Evolutionary conservation across 2,113 vertebrate genomes (phyloP), one percentile per base, ranked within the genome.

Genomic region (Ctenodactylus gundi): DNA sequence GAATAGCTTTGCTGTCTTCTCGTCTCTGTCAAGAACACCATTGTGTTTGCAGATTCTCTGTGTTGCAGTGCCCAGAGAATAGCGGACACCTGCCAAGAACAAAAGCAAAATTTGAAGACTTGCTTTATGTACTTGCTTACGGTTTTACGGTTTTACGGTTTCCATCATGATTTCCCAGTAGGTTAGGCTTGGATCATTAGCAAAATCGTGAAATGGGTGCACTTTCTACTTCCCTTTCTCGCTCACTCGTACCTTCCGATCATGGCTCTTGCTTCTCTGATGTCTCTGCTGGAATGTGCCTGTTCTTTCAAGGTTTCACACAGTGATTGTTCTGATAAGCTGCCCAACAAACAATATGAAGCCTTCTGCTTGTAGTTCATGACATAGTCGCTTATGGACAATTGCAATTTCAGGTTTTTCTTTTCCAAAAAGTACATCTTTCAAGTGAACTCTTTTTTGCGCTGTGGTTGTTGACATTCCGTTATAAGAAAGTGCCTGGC

Each of bases 41-140:
- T 67, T 67, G 39, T 92, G 67, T 68, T 39, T 70, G 39, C 20
- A 51, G 27, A 49, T 51, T 4, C 20, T 41, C 23, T 62, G 20
- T 55, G 64, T 9, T 57, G 6, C 27, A 57, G 27, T 10, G 34
- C n/a, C 15, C 65, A 70, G 46, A 55, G 49, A 93, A 65, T 0
- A 90, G 23, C 62, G 60, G 41, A 72, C 39, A 29, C 65, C 39
- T 23, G 29, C 75, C 46, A 60, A 77, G 31, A 25, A 58, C 51
- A 89, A 64, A 89, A 92, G 23, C 57, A 85, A 90, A 92, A 81
- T 20, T 29, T 83, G 11, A 88, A 88, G 36, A 88, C 72, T 73
- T 60, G 44, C 21, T 60, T 80, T 58, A 84, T 18, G 18, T 46
- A 49, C 51, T 27, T 64, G 80, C 65, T 62, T 82, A 64, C 31